Percentiles rank a stretch among this genome's conserved stretches.
Conservation (phyloP, 2,888 invertebrate genomes). For the Biston stratarius region DNA sequence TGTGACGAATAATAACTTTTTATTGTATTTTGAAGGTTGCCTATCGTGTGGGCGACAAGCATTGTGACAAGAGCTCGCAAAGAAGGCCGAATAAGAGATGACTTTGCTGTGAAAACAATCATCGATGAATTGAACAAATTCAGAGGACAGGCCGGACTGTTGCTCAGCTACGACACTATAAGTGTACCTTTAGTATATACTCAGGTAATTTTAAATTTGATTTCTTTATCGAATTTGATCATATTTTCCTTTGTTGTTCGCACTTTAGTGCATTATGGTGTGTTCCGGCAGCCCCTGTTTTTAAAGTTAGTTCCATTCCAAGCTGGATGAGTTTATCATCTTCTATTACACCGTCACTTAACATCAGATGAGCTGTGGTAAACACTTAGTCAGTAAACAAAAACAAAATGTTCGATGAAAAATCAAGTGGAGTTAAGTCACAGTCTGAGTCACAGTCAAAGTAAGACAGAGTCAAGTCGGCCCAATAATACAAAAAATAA, state of each 20-base stretch:
- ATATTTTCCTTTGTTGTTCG: neutral
- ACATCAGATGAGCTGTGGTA: too few species aligned
- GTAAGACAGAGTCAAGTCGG: too few species aligned
- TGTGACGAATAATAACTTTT: slow-evolving; percentile 20
- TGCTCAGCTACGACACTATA: slow-evolving; percentile 92
- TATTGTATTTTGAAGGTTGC: slow-evolving; percentile 84
- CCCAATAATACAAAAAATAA: too few species aligned
- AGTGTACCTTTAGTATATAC: slow-evolving; percentile 94
- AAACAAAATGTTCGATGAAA: too few species aligned
- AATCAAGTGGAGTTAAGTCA: too few species aligned
- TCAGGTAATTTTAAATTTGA: slow-evolving; percentile 80
- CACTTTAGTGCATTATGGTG: neutral
- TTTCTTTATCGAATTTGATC: too few species aligned
- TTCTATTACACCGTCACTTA: too few species aligned
- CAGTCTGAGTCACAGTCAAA: too few species aligned
- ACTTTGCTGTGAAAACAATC: slow-evolving; percentile 96
- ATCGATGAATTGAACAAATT: slow-evolving; percentile 95
- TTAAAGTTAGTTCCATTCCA: too few species aligned
- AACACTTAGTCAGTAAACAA: too few species aligned
- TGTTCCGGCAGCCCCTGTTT: too few species aligned
- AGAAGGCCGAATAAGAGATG: slow-evolving; percentile 95
- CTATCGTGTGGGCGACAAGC: slow-evolving; percentile 96
- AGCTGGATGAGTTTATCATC: too few species aligned
- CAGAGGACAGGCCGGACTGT: slow-evolving; percentile 91
- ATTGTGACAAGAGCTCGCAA: slow-evolving; percentile 96